Percentiles rank a stretch among this genome's conserved stretches.
These are phyloP conservation scores for Phrynocephalus forsythii DNA, from an alignment of 2,797 vertebrate genomes.

Conservation along the genomic window DNA sequence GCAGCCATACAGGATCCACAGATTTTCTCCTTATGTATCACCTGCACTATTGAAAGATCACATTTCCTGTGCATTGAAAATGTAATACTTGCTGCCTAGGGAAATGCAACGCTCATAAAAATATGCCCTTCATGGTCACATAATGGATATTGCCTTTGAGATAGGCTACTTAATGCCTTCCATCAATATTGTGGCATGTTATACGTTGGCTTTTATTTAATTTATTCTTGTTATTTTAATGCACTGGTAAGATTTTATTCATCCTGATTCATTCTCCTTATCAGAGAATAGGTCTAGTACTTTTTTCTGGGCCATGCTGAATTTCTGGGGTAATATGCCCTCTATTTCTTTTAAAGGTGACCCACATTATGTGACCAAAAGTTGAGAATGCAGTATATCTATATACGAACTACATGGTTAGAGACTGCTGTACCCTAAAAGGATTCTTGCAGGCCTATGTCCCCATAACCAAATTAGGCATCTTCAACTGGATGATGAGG, in stretches of 20 bases:
- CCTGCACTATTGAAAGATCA: background rate
- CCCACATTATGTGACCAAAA: background rate
- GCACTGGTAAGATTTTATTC: too few relatives aligned
- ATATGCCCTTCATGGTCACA: background rate
- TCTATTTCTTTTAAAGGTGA: background rate
- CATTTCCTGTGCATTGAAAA: background rate
- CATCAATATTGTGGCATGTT: background rate
- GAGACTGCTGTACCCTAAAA: background rate
- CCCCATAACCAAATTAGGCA: background rate
- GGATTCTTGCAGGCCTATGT: background rate
- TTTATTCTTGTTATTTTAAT: background rate
- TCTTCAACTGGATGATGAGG: background rate
- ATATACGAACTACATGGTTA: background rate
- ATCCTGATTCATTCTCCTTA: background rate
- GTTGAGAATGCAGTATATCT: background rate
- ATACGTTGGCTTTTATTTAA: background rate
- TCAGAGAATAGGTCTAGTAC: background rate
- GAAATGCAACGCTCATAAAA: background rate
- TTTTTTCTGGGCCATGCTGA: background rate
- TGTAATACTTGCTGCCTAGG: background rate
- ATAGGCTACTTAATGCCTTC: background rate
- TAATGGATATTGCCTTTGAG: background rate
- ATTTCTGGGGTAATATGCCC: background rate
- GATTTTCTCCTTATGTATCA: slow-evolving; percentile 9
- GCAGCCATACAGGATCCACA: slow-evolving; percentile 11